Conservation (phyloP, 2,888 invertebrate genomes). For the Agriopis marginaria region DNA sequence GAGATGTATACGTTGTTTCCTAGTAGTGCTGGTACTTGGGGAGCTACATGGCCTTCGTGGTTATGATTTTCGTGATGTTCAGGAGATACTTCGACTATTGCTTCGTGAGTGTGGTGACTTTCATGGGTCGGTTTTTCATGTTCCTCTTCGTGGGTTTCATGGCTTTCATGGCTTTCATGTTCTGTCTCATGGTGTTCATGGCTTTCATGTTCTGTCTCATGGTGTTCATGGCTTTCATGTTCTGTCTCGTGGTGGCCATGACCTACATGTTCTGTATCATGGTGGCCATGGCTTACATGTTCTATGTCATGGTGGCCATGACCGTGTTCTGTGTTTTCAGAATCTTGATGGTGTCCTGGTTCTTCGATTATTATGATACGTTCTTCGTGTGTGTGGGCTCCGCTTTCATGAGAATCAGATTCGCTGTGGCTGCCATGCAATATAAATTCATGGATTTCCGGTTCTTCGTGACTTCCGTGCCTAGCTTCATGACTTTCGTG, state of each 20-base stretch:
- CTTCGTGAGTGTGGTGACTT: constrained; percentile 29
- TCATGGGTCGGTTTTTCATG: constrained; percentile 9
- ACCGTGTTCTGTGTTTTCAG: neutral
- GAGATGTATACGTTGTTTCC: constrained; percentile 47
- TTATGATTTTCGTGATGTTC: constrained; percentile 26
- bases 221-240: neutral
- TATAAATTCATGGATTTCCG: constrained; percentile 3
- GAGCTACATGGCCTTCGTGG: constrained; percentile 21
- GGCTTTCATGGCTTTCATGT: no score
- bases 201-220: neutral
- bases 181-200: neutral
- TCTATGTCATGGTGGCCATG: neutral
- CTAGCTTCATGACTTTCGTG: constrained; percentile 20
- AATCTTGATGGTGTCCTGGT: neutral
- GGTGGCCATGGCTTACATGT: neutral
- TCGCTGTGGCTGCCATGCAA: neutral
- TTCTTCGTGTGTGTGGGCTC: constrained; percentile 12
- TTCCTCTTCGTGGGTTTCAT: constrained; percentile 1
- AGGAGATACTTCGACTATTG: constrained; percentile 15
- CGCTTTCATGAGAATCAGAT: neutral
- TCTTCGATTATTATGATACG: constrained; percentile 5
- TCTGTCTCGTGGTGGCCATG: neutral
- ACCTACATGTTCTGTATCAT: neutral
- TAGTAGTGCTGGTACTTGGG: constrained; percentile 16
- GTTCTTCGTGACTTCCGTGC: constrained; percentile 7